Evolutionary conservation across 1,140 invertebrate genomes (phyloP).

Genomic region (Drosophila bipectinata): DNA sequence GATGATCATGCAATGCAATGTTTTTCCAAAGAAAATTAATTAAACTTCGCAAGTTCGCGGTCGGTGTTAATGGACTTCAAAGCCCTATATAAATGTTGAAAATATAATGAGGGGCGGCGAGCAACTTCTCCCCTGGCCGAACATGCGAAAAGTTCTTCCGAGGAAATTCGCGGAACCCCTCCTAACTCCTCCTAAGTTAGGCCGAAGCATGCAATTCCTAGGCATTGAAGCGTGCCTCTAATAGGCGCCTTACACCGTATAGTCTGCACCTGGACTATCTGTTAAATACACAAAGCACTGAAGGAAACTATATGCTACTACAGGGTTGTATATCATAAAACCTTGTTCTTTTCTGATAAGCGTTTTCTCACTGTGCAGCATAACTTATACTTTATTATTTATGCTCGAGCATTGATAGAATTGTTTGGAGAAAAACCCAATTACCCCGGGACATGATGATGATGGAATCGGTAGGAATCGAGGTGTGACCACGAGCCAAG

Average conservation of each 20-base stretch:
- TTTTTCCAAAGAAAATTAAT: slow-evolving; percentile 23
- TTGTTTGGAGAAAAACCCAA: slow-evolving; percentile 63
- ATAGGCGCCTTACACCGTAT: slow-evolving; percentile 57
- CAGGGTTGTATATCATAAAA: too few species aligned
- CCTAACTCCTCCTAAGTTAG: background rate
- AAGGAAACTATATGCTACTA: background rate
- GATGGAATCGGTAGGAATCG: slow-evolving; percentile 52
- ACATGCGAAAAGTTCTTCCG: slow-evolving; percentile 39
- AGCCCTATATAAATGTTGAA: slow-evolving; percentile 26
- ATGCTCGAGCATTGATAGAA: slow-evolving; percentile 67
- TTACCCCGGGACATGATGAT: slow-evolving; percentile 52
- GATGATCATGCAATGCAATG: background rate
- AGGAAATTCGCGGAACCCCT: slow-evolving; percentile 22
- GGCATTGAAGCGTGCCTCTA: slow-evolving; percentile 70
- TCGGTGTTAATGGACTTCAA: slow-evolving; percentile 43
- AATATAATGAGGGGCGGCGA: slow-evolving; percentile 29
- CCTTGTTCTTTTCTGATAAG: background rate
- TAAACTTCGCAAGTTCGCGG: slow-evolving; percentile 20
- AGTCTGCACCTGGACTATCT: slow-evolving; percentile 31
- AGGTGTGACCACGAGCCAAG: slow-evolving; percentile 68
- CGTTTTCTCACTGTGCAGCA: background rate
- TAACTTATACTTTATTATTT: slow-evolving; percentile 5
- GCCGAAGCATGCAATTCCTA: slow-evolving; percentile 45
- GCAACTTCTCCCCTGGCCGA: slow-evolving; percentile 19
- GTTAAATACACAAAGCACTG: slow-evolving; percentile 11